A percentile compares a stretch with the other conserved stretches of the same genome.
Conservation (phyloP, 1,140 invertebrate genomes). For the Drosophila nannoptera region DNA sequence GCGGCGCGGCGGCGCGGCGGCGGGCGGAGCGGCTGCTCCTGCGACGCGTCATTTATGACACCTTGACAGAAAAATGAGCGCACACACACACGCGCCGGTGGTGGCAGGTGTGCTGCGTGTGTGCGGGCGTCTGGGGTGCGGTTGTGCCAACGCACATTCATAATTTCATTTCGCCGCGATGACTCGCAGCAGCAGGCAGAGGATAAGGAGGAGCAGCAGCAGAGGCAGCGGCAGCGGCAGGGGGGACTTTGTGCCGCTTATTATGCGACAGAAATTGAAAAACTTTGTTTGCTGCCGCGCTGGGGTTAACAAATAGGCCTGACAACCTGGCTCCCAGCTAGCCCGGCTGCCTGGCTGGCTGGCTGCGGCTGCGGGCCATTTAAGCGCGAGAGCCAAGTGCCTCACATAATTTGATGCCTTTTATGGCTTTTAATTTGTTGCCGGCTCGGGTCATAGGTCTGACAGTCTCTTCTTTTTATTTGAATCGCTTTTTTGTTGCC, state of each 20-base stretch:
- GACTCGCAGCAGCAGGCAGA: slow-evolving; percentile 11
- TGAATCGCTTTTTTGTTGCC: slow-evolving; percentile 42
- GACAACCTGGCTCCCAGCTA: slow-evolving; percentile 24
- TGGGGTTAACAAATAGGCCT: slow-evolving; percentile 74
- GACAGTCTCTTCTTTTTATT: slow-evolving; percentile 27
- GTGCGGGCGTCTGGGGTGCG: slow-evolving; percentile 64
- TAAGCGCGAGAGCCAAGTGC: slow-evolving; percentile 58
- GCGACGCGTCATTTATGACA: slow-evolving; percentile 73
- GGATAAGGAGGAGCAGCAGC: not conserved
- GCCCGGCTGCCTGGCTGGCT: not conserved
- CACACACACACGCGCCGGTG: slow-evolving; percentile 44
- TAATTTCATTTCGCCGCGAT: slow-evolving; percentile 70
- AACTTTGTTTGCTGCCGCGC: slow-evolving; percentile 73
- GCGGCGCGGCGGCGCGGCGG: slow-evolving; percentile 15
- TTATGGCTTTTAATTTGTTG: slow-evolving; percentile 76
- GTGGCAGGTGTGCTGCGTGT: slow-evolving; percentile 39
- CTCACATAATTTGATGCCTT: slow-evolving; percentile 76
- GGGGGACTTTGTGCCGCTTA: slow-evolving; percentile 60
- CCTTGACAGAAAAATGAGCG: slow-evolving; percentile 75
- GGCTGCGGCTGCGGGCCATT: slow-evolving; percentile 28
- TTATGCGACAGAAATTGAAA: slow-evolving; percentile 77
- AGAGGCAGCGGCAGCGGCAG: not conserved
- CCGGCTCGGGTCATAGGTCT: slow-evolving; percentile 35
- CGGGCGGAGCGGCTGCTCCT: slow-evolving; percentile 15
- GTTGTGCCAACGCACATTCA: slow-evolving; percentile 73